phyloP scores from a whole-genome alignment of 23 tunicate species.

The Ciona savignyi region DNA sequence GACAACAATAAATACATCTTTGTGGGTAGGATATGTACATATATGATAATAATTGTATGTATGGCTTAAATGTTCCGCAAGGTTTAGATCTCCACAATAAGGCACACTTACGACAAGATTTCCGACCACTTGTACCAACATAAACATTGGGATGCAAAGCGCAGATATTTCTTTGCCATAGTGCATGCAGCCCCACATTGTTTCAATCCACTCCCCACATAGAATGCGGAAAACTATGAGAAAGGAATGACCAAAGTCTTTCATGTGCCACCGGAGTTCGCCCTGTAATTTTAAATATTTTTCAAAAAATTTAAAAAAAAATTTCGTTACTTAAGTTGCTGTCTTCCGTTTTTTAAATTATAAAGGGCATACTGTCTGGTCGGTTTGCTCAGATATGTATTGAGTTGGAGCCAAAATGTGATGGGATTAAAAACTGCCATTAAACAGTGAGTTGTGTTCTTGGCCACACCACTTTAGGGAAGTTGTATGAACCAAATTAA shows the following conservation, averaged over 20 bases:
- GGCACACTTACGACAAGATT: conserved; percentile 71
- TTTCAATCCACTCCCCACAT: conserved; percentile 99
- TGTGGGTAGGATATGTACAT: not conserved
- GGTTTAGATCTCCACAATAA: not conserved
- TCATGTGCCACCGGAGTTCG: conserved; percentile 83
- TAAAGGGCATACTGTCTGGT: too few relatives aligned
- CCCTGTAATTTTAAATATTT: too few relatives aligned
- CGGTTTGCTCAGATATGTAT: too few relatives aligned
- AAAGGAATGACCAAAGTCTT: conserved; percentile 86
- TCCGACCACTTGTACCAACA: conserved; percentile 92
- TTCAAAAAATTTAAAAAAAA: too few relatives aligned
- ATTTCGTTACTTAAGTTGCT: too few relatives aligned
- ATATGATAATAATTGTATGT: not conserved
- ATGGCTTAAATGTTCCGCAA: not conserved
- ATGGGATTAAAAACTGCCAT: too few relatives aligned
- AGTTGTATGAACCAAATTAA: too few relatives aligned
- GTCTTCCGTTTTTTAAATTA: too few relatives aligned
- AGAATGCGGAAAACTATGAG: conserved; percentile 89
- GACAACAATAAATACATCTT: too few relatives aligned
- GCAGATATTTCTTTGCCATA: conserved; percentile 39
- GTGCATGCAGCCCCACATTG: conserved; percentile 99
- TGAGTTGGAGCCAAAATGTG: too few relatives aligned
- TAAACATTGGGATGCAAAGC: conserved; percentile 87
- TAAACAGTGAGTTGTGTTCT: too few relatives aligned
- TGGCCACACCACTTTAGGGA: too few relatives aligned